Base-by-base conservation (phyloP, 2,113 vertebrate species). In the Pachycephala philippinensis region DNA sequence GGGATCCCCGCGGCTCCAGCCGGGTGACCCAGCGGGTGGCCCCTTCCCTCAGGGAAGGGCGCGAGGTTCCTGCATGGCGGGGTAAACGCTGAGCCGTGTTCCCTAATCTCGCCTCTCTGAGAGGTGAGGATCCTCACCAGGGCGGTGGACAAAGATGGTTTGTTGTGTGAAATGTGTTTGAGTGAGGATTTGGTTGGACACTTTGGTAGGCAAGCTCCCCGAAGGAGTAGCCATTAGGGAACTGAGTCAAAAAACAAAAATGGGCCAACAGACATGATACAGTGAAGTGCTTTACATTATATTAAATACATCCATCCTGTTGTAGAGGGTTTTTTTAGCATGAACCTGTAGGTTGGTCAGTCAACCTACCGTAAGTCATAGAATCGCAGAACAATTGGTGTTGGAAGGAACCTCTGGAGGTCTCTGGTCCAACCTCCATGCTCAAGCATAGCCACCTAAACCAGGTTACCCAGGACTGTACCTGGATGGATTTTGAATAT, bases 31-130 rank as follows among this genome's bases (percentile, higher is more conserved):
- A 4, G 27, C 10, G 31, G n/a, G 40, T 2, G 23, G 19, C 17
- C 10, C 1, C 6, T 39, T 47, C 27, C n/a, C 15, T 26, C 4
- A 7, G 33, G 31, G 64, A 15, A 9, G 2, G 10, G 49, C 4
- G 1, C 1, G 7, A 23, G 44, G 28, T 5, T 14, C 12, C n/a
- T 7, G 3, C 23, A 0, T 1, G 49, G 44, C 1, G 23, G 11
- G 6, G 3, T 3, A 2, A 17, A 18, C 4, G 2, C n/a, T 2
- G 15, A 27, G 33, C 50, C 2, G 0, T 5, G 24, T 20, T 54
- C 13, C 1, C 2, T 15, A 1, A 0, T 18, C 2, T 3, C 12
- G 0, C 70, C 39, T 52, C 3, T 2, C 37, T 6, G 13, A 3
- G 5, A 19, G 31, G 11, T 3, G 6, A 49, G 22, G 42, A 15